Evolutionary conservation across 2,113 vertebrate species (phyloP), one percentile per base, ranked within the genome.

Genomic region (Petroica traversi): DNA sequence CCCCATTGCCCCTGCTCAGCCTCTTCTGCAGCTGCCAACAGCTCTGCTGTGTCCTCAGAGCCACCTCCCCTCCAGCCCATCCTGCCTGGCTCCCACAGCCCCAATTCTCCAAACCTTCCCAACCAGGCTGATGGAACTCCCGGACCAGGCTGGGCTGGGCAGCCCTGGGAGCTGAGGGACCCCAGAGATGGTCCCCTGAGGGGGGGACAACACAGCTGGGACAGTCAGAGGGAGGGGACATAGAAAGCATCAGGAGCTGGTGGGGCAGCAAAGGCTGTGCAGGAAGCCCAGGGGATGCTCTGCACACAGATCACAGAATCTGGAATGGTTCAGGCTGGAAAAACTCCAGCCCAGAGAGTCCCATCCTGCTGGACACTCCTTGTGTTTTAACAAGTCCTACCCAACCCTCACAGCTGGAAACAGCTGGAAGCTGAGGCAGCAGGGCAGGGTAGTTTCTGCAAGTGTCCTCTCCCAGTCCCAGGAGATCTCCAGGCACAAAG

Each of bases 101-200:
- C 43, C 66, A 54, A 5, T 81, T 67, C 72, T 67, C 55, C 29
- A 43, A 71, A 49, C 54, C 46, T 46, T 72, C 38, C 13, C 36
- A 59, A 34, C 36, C 38, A 23, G 49, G 14, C 28, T 5, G 48
- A 5, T 16, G 36, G 41, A 73, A 52, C 19, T 64, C 6, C 0
- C 7, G 19, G 66, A 22, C 16, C 20, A 8, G 19, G 41, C 0
- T 8, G 61, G 45, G 36, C 41, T 29, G 26, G 34, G 52, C 63
- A 48, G 48, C 66, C 46, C 38, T 36, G 54, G 20, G 36, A n/a
- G 57, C 48, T 43, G 76, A 61, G 29, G 33, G 62, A 85, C 36
- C 24, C 22, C 33, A 5, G 3, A 2, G 34, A 7, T 0, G 24
- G 12, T 25, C 19, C 20, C 3, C 22, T 8, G 73, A 4, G 14